These are phyloP conservation scores for Dryoscopus gambensis DNA, from an alignment of 2,113 vertebrate species.

Conservation along the genomic window DNA sequence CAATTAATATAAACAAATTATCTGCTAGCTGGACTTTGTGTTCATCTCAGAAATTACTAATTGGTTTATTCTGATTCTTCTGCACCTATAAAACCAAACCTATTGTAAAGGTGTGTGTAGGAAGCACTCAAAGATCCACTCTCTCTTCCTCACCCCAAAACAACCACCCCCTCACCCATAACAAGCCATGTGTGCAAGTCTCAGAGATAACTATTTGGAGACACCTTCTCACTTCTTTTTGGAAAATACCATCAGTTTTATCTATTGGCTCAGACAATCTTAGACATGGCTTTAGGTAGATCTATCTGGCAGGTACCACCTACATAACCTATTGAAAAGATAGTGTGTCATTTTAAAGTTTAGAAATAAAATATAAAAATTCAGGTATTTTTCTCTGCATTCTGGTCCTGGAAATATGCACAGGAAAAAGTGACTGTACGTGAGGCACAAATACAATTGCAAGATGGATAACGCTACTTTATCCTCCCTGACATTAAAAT, in stretches of 20 bases:
- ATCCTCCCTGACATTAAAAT: fast-evolving
- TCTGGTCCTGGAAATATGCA: neutral
- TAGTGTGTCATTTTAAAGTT: fast-evolving
- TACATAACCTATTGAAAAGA: neutral
- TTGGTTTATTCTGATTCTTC: neutral
- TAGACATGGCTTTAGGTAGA: neutral
- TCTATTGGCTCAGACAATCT: neutral
- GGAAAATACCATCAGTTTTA: neutral
- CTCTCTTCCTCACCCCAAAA: neutral
- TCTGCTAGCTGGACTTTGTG: neutral
- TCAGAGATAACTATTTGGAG: neutral
- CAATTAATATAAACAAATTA: neutral
- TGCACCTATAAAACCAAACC: neutral
- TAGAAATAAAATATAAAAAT: neutral
- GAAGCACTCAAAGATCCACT: neutral
- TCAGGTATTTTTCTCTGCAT: fast-evolving
- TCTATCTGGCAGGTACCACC: neutral
- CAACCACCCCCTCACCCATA: neutral
- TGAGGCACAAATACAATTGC: neutral
- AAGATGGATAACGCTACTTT: neutral
- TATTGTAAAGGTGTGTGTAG: neutral
- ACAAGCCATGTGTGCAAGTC: fast-evolving
- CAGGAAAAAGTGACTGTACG: fast-evolving
- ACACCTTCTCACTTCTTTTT: neutral
- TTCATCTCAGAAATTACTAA: neutral